These are phyloP conservation scores for Lophius americanus DNA, from an alignment of 2,797 vertebrate genomes.

Conservation along the genomic window DNA sequence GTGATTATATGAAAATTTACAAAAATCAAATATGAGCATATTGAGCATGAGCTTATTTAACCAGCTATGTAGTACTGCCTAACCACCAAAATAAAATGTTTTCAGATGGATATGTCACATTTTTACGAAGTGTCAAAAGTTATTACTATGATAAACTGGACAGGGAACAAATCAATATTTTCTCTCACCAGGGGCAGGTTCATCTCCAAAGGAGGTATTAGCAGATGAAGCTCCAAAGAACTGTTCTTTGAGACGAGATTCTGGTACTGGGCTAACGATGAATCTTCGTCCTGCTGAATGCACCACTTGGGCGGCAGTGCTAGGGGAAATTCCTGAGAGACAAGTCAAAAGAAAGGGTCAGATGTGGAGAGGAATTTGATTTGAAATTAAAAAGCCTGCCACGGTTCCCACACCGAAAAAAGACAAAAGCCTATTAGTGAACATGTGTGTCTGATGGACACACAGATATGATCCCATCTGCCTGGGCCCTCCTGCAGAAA, in stretches of 20 bases:
- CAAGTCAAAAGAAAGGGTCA: neutral
- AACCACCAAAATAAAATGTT: neutral
- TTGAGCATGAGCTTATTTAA: neutral
- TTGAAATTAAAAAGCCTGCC: no score
- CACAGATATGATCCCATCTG: no score
- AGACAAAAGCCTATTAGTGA: no score
- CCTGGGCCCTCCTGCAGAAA: no score
- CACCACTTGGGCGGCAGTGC: constrained; percentile 91
- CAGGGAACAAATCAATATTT: neutral
- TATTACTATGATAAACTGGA: neutral
- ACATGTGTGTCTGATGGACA: no score
- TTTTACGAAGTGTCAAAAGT: neutral
- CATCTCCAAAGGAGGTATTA: constrained; percentile 79
- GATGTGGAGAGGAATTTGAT: no score
- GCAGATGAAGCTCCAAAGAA: constrained; percentile 82
- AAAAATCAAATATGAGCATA: neutral
- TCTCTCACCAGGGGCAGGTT: constrained; percentile 67
- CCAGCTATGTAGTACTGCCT: neutral
- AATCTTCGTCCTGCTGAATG: constrained; percentile 96
- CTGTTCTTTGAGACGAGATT: constrained; percentile 90
- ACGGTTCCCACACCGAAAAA: no score
- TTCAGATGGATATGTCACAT: no score
- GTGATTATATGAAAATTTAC: neutral
- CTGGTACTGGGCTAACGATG: constrained; percentile 98
- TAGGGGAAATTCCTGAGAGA: constrained; percentile 84